Evolutionary conservation across 1,140 invertebrate species (phyloP).

Genomic region (Euwallacea similis): DNA sequence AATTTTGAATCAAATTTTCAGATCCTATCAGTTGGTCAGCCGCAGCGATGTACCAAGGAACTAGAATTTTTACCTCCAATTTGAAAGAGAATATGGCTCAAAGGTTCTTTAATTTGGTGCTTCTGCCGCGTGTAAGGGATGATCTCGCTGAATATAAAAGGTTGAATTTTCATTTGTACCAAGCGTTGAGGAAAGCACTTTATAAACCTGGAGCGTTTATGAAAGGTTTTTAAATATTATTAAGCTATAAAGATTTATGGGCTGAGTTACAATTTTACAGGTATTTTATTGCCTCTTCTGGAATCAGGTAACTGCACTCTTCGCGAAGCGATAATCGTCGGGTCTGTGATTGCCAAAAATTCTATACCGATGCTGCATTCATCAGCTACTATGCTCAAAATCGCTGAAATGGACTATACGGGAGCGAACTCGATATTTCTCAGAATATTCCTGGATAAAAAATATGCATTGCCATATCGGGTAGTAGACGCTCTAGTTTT

Average conservation of each 20-base stretch:
- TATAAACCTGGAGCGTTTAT: conserved; percentile 99
- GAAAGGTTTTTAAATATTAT: conserved; percentile 76
- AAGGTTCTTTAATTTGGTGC: conserved; percentile 91
- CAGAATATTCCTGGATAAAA: conserved; percentile 94
- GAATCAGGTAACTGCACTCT: conserved; percentile 89
- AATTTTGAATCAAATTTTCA: conserved; percentile 6
- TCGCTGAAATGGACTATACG: conserved; percentile 97
- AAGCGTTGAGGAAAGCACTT: conserved; percentile 88
- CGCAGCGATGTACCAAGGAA: conserved; percentile 95
- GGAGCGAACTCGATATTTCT: conserved; percentile 98
- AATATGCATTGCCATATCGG: conserved; percentile 95
- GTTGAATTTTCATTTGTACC: conserved; percentile 96
- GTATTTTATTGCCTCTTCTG: conserved; percentile 47
- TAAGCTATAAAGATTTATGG: neutral
- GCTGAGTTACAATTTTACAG: conserved; percentile 32
- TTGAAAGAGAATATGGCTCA: conserved; percentile 96
- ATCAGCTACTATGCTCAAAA: conserved; percentile 90
- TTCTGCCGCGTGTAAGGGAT: conserved; percentile 91
- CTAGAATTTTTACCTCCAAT: conserved; percentile 94
- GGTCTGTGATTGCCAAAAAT: conserved; percentile 87
- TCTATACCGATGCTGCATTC: conserved; percentile 97
- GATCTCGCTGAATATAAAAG: conserved; percentile 94
- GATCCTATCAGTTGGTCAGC: conserved; percentile 83
- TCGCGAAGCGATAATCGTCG: conserved; percentile 92
- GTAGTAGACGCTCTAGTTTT: conserved; percentile 95